phyloP scores from a whole-genome alignment of 1,140 invertebrate genomes.

The Ips typographus region DNA sequence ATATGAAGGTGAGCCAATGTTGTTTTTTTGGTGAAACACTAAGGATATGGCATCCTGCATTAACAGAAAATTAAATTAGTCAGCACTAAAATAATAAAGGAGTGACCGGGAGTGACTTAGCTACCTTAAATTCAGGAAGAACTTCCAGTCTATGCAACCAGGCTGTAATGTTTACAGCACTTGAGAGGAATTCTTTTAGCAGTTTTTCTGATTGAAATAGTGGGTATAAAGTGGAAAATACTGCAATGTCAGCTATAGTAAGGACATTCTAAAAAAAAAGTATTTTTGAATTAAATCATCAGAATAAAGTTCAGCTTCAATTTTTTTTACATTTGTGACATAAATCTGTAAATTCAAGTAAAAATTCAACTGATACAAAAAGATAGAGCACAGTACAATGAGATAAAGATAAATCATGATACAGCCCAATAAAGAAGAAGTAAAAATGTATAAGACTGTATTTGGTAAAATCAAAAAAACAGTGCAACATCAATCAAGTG shows the following conservation, averaged over 20 bases:
- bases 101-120: neutral
- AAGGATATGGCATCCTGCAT: conserved; percentile 50
- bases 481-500: too few species aligned
- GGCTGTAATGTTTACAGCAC: conserved; percentile 38
- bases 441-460: too few species aligned
- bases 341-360: too few species aligned
- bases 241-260: conserved; percentile 62
- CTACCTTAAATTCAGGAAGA: conserved; percentile 39
- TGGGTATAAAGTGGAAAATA: conserved; percentile 68
- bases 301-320: too few species aligned
- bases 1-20: conserved; percentile 50
- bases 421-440: too few species aligned
- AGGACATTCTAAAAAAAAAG: conserved; percentile 53
- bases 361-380: too few species aligned
- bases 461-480: too few species aligned
- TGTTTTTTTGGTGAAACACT: conserved; percentile 46
- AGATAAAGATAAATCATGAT: too few species aligned
- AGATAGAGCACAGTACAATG: too few species aligned
- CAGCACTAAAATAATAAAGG: neutral
- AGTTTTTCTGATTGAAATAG: conserved; percentile 53
- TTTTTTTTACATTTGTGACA: too few species aligned
- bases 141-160: conserved; percentile 58
- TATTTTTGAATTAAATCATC: conserved; percentile 27
- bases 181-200: conserved; percentile 33
- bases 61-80: neutral